Conservation (phyloP, 2,113 vertebrate genomes). For the Pundamilia nyererei region DNA sequence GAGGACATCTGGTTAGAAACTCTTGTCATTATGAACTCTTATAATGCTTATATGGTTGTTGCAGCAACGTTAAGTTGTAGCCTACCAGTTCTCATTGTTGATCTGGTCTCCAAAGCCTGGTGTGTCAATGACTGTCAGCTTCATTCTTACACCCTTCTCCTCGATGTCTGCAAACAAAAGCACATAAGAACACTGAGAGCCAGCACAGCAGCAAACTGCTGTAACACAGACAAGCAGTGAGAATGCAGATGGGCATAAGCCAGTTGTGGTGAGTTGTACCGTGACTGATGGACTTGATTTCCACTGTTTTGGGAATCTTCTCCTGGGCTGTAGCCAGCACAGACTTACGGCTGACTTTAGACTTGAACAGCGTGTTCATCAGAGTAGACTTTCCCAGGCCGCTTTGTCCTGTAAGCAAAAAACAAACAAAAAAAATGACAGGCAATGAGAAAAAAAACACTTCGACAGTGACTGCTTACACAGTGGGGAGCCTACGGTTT, state of each 20-base stretch:
- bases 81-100: constrained; percentile 98
- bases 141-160: constrained; percentile 97
- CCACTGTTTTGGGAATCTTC: constrained; percentile 94
- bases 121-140: constrained; percentile 95
- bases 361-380: constrained; percentile 99
- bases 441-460: background rate
- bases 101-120: constrained; percentile 98
- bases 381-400: constrained; percentile 95
- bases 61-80: background rate
- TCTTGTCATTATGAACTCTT: background rate
- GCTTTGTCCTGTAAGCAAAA: constrained; percentile 81
- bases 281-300: constrained; percentile 96
- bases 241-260: background rate
- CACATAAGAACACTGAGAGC: background rate
- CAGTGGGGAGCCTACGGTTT: background rate
- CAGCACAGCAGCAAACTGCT: background rate
- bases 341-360: constrained; percentile 96
- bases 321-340: constrained; percentile 84
- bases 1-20: background rate
- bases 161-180: constrained; percentile 81
- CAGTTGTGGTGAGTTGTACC: constrained; percentile 61
- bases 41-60: background rate
- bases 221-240: background rate
- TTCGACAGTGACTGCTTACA: background rate
- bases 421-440: background rate